Percentiles rank a stretch among this genome's conserved stretches.
Conservation (phyloP, 2,888 invertebrate genomes). For the Terebella lapidaria region DNA sequence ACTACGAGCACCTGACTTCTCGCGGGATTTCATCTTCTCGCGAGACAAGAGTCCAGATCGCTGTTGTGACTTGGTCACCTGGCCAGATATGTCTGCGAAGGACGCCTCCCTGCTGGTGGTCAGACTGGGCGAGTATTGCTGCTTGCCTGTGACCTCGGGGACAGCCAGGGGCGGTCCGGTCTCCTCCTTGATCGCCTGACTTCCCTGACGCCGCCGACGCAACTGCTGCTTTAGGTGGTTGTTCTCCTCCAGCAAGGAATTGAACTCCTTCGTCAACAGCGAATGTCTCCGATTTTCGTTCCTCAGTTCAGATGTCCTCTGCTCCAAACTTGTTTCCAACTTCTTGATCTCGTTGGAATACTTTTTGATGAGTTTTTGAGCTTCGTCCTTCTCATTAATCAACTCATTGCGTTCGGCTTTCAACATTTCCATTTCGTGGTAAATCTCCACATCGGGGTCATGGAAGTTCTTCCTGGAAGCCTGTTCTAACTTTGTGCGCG, state of each 20-base stretch:
- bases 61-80: background rate
- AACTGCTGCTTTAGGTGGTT: constrained; percentile 2
- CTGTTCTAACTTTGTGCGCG: constrained; percentile 5
- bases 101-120: background rate
- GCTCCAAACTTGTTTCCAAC: constrained; percentile 6
- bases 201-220: background rate
- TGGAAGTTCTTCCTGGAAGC: constrained; percentile 5
- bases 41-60: background rate
- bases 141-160: background rate
- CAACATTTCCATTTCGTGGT: constrained; percentile 16
- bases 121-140: background rate
- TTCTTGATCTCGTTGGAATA: constrained; percentile 5
- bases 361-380: background rate
- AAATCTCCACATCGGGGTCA: constrained; percentile 15
- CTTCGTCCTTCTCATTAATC: constrained; percentile 4
- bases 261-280: constrained; percentile 20
- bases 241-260: constrained; percentile 22
- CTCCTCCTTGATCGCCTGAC: background rate
- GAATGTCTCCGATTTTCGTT: constrained; percentile 19
- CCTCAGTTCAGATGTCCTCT: constrained; percentile 9
- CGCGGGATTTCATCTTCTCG: background rate
- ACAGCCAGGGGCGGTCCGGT: background rate
- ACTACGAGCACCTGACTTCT: background rate
- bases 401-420: constrained; percentile 6
- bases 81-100: background rate